Evolutionary conservation across 2,113 vertebrate genomes (phyloP).

Genomic region (Petrocephalus microphthalmus): DNA sequence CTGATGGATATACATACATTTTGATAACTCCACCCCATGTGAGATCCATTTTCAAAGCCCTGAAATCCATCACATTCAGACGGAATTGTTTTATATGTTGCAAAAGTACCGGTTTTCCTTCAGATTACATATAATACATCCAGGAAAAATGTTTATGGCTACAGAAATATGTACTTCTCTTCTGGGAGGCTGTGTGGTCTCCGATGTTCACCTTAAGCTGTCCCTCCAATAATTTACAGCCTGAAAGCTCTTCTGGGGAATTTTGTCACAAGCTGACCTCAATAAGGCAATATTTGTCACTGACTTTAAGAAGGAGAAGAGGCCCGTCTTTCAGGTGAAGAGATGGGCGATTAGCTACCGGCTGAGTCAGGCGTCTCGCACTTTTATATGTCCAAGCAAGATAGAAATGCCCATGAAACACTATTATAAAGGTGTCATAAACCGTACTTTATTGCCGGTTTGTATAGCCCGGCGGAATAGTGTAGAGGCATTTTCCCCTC

Average conservation of each 20-base stretch:
- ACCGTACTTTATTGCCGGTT: slow-evolving; percentile 59
- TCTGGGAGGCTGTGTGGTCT: neutral
- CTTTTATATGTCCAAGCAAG: slow-evolving; percentile 49
- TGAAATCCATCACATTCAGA: neutral
- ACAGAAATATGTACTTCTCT: neutral
- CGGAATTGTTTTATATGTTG: neutral
- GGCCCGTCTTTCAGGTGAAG: slow-evolving; percentile 43
- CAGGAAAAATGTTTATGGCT: neutral
- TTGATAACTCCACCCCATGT: neutral
- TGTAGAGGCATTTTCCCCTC: slow-evolving; percentile 55
- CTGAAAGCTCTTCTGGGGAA: neutral
- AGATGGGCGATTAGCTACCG: slow-evolving; percentile 52
- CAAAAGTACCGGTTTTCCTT: neutral
- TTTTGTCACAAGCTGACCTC: slow-evolving; percentile 1
- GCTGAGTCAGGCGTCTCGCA: slow-evolving; percentile 56
- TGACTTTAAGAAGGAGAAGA: slow-evolving; percentile 20
- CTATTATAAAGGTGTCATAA: slow-evolving; percentile 55
- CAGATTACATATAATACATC: neutral
- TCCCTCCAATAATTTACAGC: neutral
- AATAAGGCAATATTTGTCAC: neutral
- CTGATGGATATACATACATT: neutral
- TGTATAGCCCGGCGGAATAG: slow-evolving; percentile 63
- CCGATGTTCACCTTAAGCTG: slow-evolving; percentile 1
- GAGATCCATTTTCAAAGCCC: neutral
- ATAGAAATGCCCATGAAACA: slow-evolving; percentile 53